Percentiles rank a stretch among this genome's conserved stretches.
Evolutionary conservation across 2,888 invertebrate species (phyloP).

Genomic region (Apoderus coryli): DNA sequence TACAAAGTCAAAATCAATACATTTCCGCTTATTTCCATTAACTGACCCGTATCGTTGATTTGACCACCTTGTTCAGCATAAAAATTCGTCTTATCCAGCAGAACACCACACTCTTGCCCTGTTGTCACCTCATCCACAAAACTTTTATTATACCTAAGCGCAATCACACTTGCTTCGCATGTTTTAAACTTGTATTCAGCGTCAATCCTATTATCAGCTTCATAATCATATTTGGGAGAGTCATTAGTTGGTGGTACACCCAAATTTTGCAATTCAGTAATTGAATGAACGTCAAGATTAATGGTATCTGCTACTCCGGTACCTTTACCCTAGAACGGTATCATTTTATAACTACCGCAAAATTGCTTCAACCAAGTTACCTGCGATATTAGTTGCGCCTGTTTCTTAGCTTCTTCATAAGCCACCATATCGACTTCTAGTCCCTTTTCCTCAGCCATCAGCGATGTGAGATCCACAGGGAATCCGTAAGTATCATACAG

Average conservation of each 20-base stretch:
- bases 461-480: conserved; percentile 89
- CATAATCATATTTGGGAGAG: conserved; percentile 80
- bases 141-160: conserved; percentile 49
- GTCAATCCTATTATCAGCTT: conserved; percentile 44
- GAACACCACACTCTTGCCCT: conserved; percentile 81
- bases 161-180: conserved; percentile 66
- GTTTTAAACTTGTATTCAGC: conserved; percentile 63
- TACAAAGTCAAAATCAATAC: neutral
- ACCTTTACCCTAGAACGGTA: conserved; percentile 48
- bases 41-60: conserved; percentile 79
- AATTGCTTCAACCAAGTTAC: conserved; percentile 17
- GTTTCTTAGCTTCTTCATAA: conserved; percentile 87
- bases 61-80: conserved; percentile 99
- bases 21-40: neutral
- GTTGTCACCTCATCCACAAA: conserved; percentile 73
- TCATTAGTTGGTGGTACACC: conserved; percentile 77
- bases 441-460: conserved; percentile 96
- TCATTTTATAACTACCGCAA: conserved; percentile 1
- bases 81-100: conserved; percentile 86
- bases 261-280: conserved; percentile 72
- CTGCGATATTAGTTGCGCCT: conserved; percentile 79
- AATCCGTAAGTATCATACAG: conserved; percentile 99
- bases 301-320: conserved; percentile 68
- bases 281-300: conserved; percentile 88
- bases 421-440: conserved; percentile 72